Percentiles rank a stretch among this genome's conserved stretches.
phyloP scores from a whole-genome alignment of 1,140 invertebrate genomes.

The Thrips palmi region DNA sequence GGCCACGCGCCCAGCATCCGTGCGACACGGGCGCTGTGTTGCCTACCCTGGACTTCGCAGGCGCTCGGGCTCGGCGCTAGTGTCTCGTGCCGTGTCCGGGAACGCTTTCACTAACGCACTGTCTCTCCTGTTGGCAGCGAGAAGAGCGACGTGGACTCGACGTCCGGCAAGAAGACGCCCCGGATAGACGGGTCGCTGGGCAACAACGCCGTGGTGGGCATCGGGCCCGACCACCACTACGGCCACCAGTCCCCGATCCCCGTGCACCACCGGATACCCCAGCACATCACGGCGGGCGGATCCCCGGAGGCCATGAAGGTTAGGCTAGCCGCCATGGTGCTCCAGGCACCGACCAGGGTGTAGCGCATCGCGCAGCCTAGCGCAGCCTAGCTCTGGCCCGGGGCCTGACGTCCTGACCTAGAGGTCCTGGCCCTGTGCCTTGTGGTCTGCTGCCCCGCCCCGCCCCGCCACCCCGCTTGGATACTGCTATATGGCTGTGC shows the following conservation, averaged over 20 bases:
- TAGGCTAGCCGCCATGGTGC: slow-evolving; percentile 55
- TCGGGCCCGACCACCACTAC: slow-evolving; percentile 32
- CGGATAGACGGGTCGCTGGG: slow-evolving; percentile 12
- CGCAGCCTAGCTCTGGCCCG: too few relatives aligned
- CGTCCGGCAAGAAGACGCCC: slow-evolving; percentile 15
- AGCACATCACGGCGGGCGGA: slow-evolving; percentile 20
- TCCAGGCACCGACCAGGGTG: slow-evolving; percentile 59
- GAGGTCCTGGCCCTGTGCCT: too few relatives aligned
- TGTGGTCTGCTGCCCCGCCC: too few relatives aligned
- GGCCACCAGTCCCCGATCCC: slow-evolving; percentile 12
- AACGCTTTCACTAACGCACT: neutral
- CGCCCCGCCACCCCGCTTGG: too few relatives aligned
- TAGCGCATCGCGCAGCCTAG: too few relatives aligned
- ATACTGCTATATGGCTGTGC: too few relatives aligned
- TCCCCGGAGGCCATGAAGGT: slow-evolving; percentile 58
- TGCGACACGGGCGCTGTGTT: too few relatives aligned
- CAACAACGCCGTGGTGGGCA: slow-evolving; percentile 23
- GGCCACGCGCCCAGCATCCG: too few relatives aligned
- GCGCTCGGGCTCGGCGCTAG: too few relatives aligned
- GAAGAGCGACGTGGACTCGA: slow-evolving; percentile 30
- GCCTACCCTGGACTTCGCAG: too few relatives aligned
- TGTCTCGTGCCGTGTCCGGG: too few relatives aligned
- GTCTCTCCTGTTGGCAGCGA: slow-evolving; percentile 25
- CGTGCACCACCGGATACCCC: slow-evolving; percentile 14
- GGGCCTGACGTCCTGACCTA: too few relatives aligned